phyloP scores from a whole-genome alignment of 2,113 vertebrate genomes.

The Chaetops frenatus region DNA sequence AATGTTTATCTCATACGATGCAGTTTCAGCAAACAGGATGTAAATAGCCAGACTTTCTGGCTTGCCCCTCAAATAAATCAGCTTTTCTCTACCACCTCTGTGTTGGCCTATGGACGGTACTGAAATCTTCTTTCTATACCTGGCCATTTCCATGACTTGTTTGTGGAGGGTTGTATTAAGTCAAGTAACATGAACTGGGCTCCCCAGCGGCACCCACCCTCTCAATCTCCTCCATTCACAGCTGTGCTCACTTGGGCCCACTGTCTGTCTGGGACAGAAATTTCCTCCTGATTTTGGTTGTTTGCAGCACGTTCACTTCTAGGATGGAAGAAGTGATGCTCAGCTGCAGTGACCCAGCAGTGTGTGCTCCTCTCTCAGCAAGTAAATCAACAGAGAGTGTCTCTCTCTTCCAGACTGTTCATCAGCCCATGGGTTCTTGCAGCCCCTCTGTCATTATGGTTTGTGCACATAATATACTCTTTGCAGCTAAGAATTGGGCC shows the following conservation, averaged over 20 bases:
- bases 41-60: not conserved
- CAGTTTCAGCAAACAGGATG: not conserved
- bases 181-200: not conserved
- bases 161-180: not conserved
- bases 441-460: not conserved
- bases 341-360: not conserved
- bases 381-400: not conserved
- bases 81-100: not conserved
- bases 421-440: not conserved
- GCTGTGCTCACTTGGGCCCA: not conserved
- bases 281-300: not conserved
- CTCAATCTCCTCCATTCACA: not conserved
- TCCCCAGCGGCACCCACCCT: not conserved
- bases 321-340: not conserved
- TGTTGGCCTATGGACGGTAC: accelerated
- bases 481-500: not conserved
- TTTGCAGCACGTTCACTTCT: not conserved
- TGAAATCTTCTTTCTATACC: not conserved
- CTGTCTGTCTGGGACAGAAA: not conserved
- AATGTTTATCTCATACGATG: not conserved
- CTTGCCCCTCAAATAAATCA: not conserved
- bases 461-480: not conserved
- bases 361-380: not conserved
- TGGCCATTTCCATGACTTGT: not conserved
- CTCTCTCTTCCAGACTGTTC: not conserved